Evolutionary conservation across 53 echinoderm and acorn worm species (phyloP).

Genomic region (Stichopus horrens): DNA sequence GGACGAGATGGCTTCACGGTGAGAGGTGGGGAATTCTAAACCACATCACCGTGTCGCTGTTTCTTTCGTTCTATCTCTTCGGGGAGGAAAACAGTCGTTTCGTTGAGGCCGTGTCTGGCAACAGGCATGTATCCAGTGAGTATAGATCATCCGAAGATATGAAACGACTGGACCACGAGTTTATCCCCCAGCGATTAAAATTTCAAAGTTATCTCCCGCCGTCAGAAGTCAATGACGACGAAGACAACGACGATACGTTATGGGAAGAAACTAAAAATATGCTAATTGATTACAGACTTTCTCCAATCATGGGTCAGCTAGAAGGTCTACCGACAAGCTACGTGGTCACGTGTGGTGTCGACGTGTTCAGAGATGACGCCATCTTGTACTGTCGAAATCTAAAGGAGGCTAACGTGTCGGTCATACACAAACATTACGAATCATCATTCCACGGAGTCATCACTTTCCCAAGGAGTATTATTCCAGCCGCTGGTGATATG

Average conservation of each 20-base stretch:
- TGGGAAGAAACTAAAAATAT: constrained; percentile 47
- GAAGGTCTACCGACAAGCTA: constrained; percentile 22
- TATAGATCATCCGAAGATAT: constrained; percentile 43
- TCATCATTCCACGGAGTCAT: constrained; percentile 14
- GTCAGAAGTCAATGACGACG: not conserved
- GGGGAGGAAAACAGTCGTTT: constrained; percentile 42
- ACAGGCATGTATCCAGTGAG: constrained; percentile 59
- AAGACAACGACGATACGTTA: constrained; percentile 7
- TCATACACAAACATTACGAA: constrained; percentile 29
- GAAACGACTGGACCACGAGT: constrained; percentile 46
- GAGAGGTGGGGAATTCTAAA: constrained; percentile 22
- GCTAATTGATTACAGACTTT: constrained; percentile 57
- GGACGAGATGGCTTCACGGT: constrained; percentile 20
- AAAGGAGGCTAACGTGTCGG: not conserved
- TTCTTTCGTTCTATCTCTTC: constrained; percentile 39
- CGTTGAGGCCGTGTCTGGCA: constrained; percentile 27
- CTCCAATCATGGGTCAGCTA: constrained; percentile 53
- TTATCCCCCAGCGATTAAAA: constrained; percentile 51
- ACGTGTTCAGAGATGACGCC: constrained; percentile 24
- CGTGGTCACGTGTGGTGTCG: constrained; percentile 39
- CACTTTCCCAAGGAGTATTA: not conserved
- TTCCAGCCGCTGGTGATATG: constrained; percentile 27
- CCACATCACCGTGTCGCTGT: constrained; percentile 21
- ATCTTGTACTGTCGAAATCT: constrained; percentile 25
- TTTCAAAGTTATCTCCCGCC: constrained; percentile 32